A percentile compares a stretch with the other conserved stretches of the same genome.
phyloP scores from a whole-genome alignment of 2,113 vertebrate genomes.

The Eurystomus gularis region DNA sequence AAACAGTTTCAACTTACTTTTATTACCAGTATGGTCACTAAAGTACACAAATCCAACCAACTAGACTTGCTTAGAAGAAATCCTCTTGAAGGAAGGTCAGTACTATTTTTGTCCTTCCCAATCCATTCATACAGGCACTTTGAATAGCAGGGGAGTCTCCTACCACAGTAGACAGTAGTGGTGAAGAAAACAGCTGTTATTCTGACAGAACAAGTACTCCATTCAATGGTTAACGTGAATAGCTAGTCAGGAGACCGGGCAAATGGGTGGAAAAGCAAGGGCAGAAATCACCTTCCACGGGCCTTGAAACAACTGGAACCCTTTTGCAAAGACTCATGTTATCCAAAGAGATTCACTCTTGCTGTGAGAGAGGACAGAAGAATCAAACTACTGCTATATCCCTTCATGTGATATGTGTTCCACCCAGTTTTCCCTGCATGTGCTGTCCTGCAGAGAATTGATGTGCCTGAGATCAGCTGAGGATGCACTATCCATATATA shows the following conservation, averaged over 20 bases:
- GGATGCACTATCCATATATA: background rate
- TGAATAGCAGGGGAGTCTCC: background rate
- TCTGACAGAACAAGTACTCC: background rate
- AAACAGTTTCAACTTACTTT: background rate
- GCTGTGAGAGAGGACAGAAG: background rate
- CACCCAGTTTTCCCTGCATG: background rate
- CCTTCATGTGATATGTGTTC: fast-evolving
- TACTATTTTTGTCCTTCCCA: background rate
- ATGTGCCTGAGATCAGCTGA: background rate
- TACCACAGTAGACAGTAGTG: background rate
- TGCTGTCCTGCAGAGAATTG: background rate
- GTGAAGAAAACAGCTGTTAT: background rate
- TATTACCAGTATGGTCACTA: background rate
- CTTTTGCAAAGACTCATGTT: background rate
- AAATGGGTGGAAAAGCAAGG: background rate
- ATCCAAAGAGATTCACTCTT: background rate
- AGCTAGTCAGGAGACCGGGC: background rate
- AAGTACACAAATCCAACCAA: background rate
- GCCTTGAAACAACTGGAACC: background rate
- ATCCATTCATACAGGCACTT: background rate
- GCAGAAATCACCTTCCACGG: background rate
- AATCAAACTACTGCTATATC: background rate
- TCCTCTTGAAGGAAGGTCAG: background rate
- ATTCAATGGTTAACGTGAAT: background rate
- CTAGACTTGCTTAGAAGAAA: background rate